phyloP scores from a whole-genome alignment of 2,797 vertebrate species.

The Premnoplex brunnescens region DNA sequence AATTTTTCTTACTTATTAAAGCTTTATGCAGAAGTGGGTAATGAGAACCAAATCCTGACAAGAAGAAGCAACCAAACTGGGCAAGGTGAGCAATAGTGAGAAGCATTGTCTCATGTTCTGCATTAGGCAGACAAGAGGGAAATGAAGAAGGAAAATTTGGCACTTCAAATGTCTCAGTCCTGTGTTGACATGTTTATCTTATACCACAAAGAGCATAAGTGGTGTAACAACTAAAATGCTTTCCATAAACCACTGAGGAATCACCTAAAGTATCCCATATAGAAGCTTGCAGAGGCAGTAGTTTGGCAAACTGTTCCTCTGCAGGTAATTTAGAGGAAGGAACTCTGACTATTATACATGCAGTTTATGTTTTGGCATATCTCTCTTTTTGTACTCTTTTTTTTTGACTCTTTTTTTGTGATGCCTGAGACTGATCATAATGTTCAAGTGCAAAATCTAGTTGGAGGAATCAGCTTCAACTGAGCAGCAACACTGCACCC shows the following conservation, averaged over 20 bases:
- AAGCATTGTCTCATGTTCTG: neutral
- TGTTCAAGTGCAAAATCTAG: neutral
- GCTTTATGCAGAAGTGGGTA: neutral
- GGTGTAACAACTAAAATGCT: neutral
- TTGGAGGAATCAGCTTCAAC: neutral
- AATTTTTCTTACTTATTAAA: neutral
- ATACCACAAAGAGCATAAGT: neutral
- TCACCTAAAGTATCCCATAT: neutral
- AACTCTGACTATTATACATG: accelerated
- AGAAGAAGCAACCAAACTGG: neutral
- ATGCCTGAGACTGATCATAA: neutral
- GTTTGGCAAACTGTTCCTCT: neutral
- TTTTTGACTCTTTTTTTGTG: neutral
- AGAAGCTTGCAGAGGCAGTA: neutral
- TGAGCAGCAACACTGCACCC: neutral
- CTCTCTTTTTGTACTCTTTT: neutral
- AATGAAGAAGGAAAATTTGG: neutral
- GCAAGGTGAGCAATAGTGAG: neutral
- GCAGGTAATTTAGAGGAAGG: neutral
- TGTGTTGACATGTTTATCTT: neutral
- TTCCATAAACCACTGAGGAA: neutral
- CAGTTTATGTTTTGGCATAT: neutral
- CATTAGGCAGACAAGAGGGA: neutral
- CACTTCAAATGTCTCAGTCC: neutral
- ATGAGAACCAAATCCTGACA: neutral